A percentile compares a stretch with the other conserved stretches of the same genome.
Conservation (phyloP, 2,113 vertebrate species). For the Acanthisitta chloris region DNA sequence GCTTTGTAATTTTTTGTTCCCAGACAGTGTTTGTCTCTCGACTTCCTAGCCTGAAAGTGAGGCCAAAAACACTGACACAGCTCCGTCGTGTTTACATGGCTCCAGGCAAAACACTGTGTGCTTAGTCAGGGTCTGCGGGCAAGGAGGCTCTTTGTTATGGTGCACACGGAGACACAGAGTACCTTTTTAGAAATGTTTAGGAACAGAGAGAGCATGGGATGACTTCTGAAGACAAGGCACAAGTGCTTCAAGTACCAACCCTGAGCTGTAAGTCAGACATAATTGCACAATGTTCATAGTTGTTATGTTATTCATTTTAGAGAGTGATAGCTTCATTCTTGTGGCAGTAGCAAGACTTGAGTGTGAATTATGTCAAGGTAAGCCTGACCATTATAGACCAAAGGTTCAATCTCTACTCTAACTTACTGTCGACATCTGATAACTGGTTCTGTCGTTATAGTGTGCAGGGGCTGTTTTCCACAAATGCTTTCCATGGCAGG, state of each 20-base stretch:
- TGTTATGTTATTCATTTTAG: background rate
- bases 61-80: background rate
- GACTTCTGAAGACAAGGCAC: background rate
- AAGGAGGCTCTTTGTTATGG: background rate
- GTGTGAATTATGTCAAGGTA: background rate
- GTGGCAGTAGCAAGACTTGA: background rate
- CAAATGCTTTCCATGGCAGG: too few relatives aligned
- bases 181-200: background rate
- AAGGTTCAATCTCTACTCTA: background rate
- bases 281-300: background rate
- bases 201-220: too few relatives aligned
- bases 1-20: background rate
- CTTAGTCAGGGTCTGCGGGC: background rate
- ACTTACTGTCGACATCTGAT: background rate
- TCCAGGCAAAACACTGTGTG: background rate
- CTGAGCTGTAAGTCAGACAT: background rate
- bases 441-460: fast-evolving
- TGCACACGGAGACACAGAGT: background rate
- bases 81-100: background rate
- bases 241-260: background rate
- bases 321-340: background rate
- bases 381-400: background rate
- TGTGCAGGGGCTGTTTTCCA: too few relatives aligned
- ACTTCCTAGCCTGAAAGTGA: background rate
- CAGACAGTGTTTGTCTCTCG: background rate